phyloP scores from a whole-genome alignment of 2,113 vertebrate species.

The Ploceus nigricollis region DNA sequence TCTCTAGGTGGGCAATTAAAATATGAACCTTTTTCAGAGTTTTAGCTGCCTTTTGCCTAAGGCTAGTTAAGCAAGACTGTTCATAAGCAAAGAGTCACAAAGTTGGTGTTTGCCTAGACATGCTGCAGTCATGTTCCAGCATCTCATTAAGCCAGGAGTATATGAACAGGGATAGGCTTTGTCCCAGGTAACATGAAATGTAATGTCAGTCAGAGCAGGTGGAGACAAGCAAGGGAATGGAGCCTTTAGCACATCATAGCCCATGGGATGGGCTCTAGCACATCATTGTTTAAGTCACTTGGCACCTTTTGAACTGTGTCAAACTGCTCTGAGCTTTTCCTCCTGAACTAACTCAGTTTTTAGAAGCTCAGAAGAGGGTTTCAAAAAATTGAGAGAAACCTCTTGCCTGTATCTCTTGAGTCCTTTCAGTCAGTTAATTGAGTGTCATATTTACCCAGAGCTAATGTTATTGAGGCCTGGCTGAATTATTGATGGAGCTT shows the following conservation, averaged over 20 bases:
- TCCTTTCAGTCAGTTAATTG: constrained; percentile 11
- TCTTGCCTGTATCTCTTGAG: background rate
- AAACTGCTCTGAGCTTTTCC: background rate
- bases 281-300: background rate
- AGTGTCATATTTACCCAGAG: background rate
- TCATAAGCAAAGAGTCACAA: background rate
- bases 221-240: background rate
- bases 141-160: background rate
- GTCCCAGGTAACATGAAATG: background rate
- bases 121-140: background rate
- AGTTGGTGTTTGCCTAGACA: background rate
- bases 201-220: background rate
- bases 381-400: background rate
- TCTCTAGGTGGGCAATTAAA: background rate
- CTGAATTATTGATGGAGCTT: constrained; percentile 3
- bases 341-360: background rate
- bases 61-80: background rate
- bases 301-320: background rate
- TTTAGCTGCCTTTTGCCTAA: background rate
- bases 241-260: background rate
- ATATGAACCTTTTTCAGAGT: background rate
- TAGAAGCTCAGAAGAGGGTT: background rate
- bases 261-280: background rate
- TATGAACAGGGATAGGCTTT: background rate
- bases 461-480: background rate